These are phyloP conservation scores for Homarus gammarus DNA, from an alignment of 2,888 invertebrate genomes.

Conservation along the genomic window DNA sequence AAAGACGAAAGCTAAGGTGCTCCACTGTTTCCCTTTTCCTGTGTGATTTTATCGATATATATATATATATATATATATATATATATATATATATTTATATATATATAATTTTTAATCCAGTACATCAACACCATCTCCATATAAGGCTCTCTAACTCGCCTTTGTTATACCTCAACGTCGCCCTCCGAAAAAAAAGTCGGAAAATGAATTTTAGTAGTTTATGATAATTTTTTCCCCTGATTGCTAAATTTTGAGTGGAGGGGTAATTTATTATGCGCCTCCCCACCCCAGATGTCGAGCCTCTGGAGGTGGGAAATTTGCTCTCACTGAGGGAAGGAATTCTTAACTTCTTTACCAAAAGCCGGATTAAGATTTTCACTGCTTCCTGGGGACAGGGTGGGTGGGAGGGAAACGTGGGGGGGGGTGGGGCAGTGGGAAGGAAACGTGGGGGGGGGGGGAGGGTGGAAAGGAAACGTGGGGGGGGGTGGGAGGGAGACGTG, in stretches of 20 bases:
- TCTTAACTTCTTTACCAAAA: constrained; percentile 23
- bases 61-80: constrained; percentile 29
- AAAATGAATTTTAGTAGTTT: constrained; percentile 25
- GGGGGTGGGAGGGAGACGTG: no score
- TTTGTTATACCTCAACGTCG: no score
- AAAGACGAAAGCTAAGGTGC: no score
- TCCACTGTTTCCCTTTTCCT: no score
- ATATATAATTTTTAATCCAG: constrained; percentile 3
- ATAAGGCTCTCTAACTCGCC: no score
- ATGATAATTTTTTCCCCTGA: constrained; percentile 44
- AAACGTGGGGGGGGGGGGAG: no score
- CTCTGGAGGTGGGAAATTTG: constrained; percentile 18
- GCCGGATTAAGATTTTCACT: constrained; percentile 26
- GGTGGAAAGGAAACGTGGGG: no score
- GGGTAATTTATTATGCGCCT: constrained; percentile 37
- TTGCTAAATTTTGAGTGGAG: constrained; percentile 31
- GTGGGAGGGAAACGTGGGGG: not conserved
- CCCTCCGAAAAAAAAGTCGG: constrained; percentile 1
- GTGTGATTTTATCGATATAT: no score
- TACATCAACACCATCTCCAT: no score
- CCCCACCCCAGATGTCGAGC: constrained; percentile 40
- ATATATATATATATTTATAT: constrained; percentile 32
- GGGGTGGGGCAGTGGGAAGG: not conserved
- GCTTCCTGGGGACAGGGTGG: not conserved
- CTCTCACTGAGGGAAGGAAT: constrained; percentile 21